Base-by-base conservation (phyloP, 2,797 vertebrate genomes). In the Rhinatrema bivittatum region DNA sequence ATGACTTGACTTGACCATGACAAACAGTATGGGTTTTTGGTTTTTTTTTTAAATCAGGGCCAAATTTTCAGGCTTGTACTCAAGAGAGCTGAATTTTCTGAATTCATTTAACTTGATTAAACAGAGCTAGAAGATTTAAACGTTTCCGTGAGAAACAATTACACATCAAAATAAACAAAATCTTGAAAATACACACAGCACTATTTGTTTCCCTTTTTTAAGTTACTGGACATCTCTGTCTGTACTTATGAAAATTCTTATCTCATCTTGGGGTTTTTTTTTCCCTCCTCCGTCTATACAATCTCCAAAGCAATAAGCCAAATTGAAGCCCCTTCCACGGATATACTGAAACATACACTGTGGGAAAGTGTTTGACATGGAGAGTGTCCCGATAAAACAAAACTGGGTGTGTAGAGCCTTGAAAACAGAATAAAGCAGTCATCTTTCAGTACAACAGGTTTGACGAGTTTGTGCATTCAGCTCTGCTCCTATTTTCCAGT, bases 131-230 rank as follows among this genome's bases (percentile, higher is more conserved):
- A 14, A 19, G 16, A 20, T 18, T 17, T 19, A 2, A 26, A 34
- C 36, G 45, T 46, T 32, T 31, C 32, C 47, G 56, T 52, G 57
- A 57, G 47, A n/a, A n/a, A n/a, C n/a, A n/a, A n/a, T n/a, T n/a
- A n/a, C n/a, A n/a, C 2, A 26, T 27, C 39, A 52, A 42, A 38
- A 45, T 47, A 60, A 54, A 57, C 50, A 42, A 45, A 29, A 6
- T 36, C 7, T 47, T 44, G 17, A 42, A 50, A 35, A 32, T 29
- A 10, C 31, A 35, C 55, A 35, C 55, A 29, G 47, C 47, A 42
- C 27, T 23, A 54, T 42, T 21, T 29, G 25, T 54, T 50, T 50
- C 47, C n/a, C n/a, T n/a, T 50, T 30, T 36, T 32, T 32, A 38
- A 28, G 44, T n/a, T n/a, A n/a, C n/a, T n/a, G n/a, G n/a, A n/a